Base-by-base conservation (phyloP, 2,797 vertebrate species). In the Poeciliopsis infans region DNA sequence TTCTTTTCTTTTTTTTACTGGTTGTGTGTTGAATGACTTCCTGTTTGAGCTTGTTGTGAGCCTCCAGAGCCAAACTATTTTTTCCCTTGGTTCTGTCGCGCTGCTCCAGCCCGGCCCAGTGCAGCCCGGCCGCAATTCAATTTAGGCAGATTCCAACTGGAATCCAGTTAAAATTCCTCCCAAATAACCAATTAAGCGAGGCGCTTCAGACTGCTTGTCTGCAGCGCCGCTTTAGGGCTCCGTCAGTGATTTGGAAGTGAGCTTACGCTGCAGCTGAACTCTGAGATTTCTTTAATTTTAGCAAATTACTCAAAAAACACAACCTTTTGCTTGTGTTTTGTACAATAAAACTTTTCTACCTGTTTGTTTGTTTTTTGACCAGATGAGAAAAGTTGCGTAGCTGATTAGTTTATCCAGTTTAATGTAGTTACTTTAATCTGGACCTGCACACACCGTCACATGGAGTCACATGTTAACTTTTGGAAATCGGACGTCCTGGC, bases 31-130 rank as follows among this genome's bases (percentile, higher is more conserved):
- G 83, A 94, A 94, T 85, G 83, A 94, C 93, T 95, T 94, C 95
- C 95, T 95, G 94, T 94, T 88, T 2, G 23, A 93, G 91, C 91
- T 93, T 92, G 93, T 91, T 93, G 89, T 75, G 72, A 83, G 78
- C 51, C 87, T 92, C 84, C 85, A 83, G 83, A 91, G 87, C 83
- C 83, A 85, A 91, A 87, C 86, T 84, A 61, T 91, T 93, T 85
- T 51, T 41, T 74, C 39, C 49, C 55, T 79, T 11, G 23, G 23
- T 53, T 47, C 75, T 11, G 10, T 43, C 81, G 74, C 39, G 43
- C 23, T 45, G 64, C 82, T 69, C 79, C 83, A 4, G 80, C 86
- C 78, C 83, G 76, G 18, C 88, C 84, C 82, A 83, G 79, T 78
- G 80, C 79, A 77, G 79, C 85, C 20, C 36, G 8, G 85, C 89